Percentiles rank a stretch among this genome's conserved stretches.
phyloP scores from a whole-genome alignment of 1,140 invertebrate genomes.

The Eurosta solidaginis region DNA sequence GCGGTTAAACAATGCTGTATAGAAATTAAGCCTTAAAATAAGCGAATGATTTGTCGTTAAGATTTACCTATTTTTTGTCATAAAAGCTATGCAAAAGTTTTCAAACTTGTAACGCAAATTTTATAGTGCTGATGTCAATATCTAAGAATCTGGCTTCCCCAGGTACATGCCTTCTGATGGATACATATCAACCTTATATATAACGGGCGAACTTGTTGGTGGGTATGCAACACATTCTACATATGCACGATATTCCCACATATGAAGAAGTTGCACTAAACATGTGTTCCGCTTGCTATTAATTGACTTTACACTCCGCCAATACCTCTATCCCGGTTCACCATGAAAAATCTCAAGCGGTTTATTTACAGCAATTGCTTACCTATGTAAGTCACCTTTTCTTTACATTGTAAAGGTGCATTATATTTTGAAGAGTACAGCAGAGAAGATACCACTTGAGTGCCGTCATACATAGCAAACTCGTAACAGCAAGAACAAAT shows the following conservation, averaged over 20 bases:
- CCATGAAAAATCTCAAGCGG: neutral
- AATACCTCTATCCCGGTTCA: neutral
- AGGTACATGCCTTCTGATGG: no score
- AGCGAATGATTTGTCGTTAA: no score
- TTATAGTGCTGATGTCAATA: no score
- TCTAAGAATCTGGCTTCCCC: no score
- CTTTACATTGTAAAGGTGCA: neutral
- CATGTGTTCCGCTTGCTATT: neutral
- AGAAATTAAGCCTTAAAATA: no score
- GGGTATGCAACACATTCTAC: no score
- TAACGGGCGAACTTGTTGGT: no score
- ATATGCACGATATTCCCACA: neutral
- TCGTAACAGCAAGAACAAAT: neutral
- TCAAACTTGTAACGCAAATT: no score
- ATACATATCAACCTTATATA: no score
- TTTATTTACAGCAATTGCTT: neutral
- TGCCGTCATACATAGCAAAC: neutral
- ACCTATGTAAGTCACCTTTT: constrained; percentile 23
- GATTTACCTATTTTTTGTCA: no score
- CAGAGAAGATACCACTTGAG: constrained; percentile 1
- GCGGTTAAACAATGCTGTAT: no score
- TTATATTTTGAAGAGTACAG: neutral
- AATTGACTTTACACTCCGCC: neutral
- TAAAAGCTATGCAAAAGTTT: no score
- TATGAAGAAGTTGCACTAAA: neutral